A percentile compares a stretch with the other conserved stretches of the same genome.
Evolutionary conservation across 2,797 vertebrate species (phyloP).

Genomic region (Chelidonichthys spinosus): DNA sequence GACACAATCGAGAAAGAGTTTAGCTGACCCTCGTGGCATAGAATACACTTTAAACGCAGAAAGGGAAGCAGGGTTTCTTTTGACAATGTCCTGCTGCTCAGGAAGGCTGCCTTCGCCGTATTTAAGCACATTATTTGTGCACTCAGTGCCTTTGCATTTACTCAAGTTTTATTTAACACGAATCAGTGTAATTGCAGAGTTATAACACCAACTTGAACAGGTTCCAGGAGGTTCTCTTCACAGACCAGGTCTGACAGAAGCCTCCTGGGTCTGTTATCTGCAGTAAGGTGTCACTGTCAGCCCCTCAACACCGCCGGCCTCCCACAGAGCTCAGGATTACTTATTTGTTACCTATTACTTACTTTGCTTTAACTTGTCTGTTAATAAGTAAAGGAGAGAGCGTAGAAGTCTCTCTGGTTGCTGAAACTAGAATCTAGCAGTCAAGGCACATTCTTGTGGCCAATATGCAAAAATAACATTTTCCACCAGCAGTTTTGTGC

Average conservation of each 20-base stretch:
- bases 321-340: constrained; percentile 32
- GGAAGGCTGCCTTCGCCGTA: constrained; percentile 23
- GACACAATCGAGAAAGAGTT: constrained; percentile 86
- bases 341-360: constrained; percentile 50
- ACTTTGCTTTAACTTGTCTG: constrained; percentile 30
- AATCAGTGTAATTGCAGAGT: constrained; percentile 38
- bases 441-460: constrained; percentile 13
- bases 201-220: constrained; percentile 30
- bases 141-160: constrained; percentile 12
- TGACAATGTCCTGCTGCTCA: constrained; percentile 38
- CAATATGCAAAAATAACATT: constrained; percentile 7
- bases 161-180: constrained; percentile 57
- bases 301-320: constrained; percentile 10
- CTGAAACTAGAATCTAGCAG: not conserved
- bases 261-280: constrained; percentile 45
- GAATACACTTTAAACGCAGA: constrained; percentile 5
- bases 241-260: constrained; percentile 18
- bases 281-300: constrained; percentile 39
- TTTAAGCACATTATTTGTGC: constrained; percentile 17
- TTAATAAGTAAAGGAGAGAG: constrained; percentile 36
- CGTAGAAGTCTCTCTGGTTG: not conserved
- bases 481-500: constrained; percentile 12
- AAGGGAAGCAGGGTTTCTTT: constrained; percentile 35
- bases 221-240: constrained; percentile 38
- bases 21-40: constrained; percentile 66